Evolutionary conservation across 1,140 invertebrate genomes (phyloP).

Genomic region (Eriosoma lanigerum): DNA sequence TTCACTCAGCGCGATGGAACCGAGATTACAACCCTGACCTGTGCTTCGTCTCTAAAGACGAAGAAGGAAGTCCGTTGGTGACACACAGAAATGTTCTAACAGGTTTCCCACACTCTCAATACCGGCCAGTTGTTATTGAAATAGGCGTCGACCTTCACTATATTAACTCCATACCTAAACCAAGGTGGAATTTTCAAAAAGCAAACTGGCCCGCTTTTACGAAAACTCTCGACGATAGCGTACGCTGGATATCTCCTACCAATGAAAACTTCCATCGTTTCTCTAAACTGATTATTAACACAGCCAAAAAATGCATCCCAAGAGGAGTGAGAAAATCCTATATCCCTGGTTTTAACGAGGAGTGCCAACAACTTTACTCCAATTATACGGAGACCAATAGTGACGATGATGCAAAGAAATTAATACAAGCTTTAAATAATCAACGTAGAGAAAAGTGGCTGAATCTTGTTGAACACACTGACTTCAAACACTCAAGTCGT

Average conservation of each 20-base stretch:
- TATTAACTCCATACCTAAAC: too few relatives aligned
- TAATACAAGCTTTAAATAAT: background rate
- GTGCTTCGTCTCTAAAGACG: background rate
- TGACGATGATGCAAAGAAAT: constrained; percentile 10
- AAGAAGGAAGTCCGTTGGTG: too few relatives aligned
- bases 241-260: too few relatives aligned
- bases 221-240: too few relatives aligned
- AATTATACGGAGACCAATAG: background rate
- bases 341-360: constrained; percentile 22
- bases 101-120: too few relatives aligned
- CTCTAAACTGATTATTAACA: constrained; percentile 5
- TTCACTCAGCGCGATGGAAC: background rate
- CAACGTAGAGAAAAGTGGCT: constrained; percentile 41
- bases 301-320: constrained; percentile 31
- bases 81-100: too few relatives aligned
- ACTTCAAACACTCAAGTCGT: constrained; percentile 40
- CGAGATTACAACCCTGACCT: constrained; percentile 14
- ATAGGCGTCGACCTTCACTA: too few relatives aligned
- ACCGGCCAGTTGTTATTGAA: too few relatives aligned
- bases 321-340: constrained; percentile 24
- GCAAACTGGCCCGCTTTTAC: too few relatives aligned
- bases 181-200: too few relatives aligned
- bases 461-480: too few relatives aligned
- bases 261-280: constrained; percentile 12
- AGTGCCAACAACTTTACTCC: constrained; percentile 1